Percentiles rank a stretch among this genome's conserved stretches.
Evolutionary conservation across 1,140 invertebrate genomes (phyloP).

Genomic region (Meloidogyne floridensis): DNA sequence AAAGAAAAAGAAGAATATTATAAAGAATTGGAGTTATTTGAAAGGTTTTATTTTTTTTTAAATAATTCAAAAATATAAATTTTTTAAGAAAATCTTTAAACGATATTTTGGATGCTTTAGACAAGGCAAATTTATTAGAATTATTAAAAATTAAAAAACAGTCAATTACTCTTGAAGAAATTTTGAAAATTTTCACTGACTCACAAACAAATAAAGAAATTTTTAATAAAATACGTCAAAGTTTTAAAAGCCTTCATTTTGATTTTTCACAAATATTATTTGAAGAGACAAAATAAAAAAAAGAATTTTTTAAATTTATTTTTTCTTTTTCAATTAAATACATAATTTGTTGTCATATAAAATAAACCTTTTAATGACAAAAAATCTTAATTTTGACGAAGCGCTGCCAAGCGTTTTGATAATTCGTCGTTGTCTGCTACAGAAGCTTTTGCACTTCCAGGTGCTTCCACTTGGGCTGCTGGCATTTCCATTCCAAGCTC

Average conservation of each 20-base stretch:
- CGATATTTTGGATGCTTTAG: neutral
- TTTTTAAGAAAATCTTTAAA: neutral
- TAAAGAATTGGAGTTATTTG: neutral
- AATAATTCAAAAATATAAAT: neutral
- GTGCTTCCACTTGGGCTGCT: slow-evolving; percentile 72
- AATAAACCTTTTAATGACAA: neutral
- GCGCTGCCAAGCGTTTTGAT: slow-evolving; percentile 72
- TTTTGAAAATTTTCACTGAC: no score
- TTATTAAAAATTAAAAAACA: neutral
- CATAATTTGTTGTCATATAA: neutral
- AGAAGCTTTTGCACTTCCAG: slow-evolving; percentile 72
- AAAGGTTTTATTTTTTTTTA: neutral
- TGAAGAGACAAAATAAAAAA: neutral
- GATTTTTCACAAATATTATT: neutral
- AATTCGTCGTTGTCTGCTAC: slow-evolving; percentile 89
- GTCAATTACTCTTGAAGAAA: neutral
- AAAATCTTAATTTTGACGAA: neutral
- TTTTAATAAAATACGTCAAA: neutral
- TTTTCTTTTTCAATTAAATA: neutral
- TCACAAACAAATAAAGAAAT: slow-evolving; percentile 3
- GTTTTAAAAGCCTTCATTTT: neutral
- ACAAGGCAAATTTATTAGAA: neutral
- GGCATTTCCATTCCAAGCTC: slow-evolving; percentile 96
- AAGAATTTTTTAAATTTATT: neutral
- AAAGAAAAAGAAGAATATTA: neutral